Evolutionary conservation across 2,797 vertebrate species (phyloP), one percentile per base, ranked within the genome.

Genomic region (Danio aesculapii): DNA sequence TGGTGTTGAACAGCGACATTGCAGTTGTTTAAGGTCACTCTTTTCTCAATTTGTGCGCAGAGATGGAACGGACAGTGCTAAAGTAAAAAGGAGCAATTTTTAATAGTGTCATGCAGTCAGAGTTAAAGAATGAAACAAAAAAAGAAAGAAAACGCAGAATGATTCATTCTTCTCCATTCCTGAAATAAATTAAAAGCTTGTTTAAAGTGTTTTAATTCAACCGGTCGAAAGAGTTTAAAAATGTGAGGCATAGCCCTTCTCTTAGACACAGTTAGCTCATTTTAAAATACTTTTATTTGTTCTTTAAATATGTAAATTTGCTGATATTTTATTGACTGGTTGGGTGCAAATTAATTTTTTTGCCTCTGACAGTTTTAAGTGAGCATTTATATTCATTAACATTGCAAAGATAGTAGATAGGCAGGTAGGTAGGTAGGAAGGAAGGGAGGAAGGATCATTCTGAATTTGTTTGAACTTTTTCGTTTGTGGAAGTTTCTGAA

Each of bases 211-310:
- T 72, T 57, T 17, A 55, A 6, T 44, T 30, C 39, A 57, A 44
- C 11, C 39, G n/a, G 16, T 19, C 0, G 63, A 19, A 30, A 14
- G 8, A 11, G 13, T 43, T 0, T 9, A 84, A 81, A 86, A 50
- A 87, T 81, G 68, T 89, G 75, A 86, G 70, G 86, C 84, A 86
- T 92, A 94, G 93, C 92, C 93, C 93, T 94, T 94, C 89, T 86
- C 81, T 87, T 87, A 92, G 90, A 87, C 88, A 80, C 71, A 53
- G 87, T 89, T 90, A n/a, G 30, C 30, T 30, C 30, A 1, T 1
- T 30, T 30, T 30, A 30, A 1, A 30, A 30, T 30, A 30, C 30
- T 30, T 30, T 30, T 30, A 30, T 30, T 30, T 30, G 30, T 30
- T 30, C 30, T 30, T 30, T 30, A 30, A 30, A 30, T 30, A 30